These are phyloP conservation scores for Agrypnus murinus DNA, from an alignment of 2,888 invertebrate genomes.

Conservation along the genomic window DNA sequence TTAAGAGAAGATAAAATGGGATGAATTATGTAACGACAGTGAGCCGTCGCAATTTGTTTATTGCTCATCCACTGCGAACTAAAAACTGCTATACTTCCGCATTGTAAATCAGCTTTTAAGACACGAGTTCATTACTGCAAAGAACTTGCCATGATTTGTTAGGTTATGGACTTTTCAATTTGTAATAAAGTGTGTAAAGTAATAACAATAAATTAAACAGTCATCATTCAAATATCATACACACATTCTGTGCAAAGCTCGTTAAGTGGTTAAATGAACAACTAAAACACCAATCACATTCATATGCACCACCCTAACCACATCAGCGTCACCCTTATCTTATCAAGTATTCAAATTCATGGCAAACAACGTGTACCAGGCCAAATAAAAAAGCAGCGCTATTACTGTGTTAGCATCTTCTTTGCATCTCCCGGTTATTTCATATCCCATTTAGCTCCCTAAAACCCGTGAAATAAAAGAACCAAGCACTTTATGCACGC, in stretches of 20 bases:
- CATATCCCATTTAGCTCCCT: slow-evolving; percentile 65
- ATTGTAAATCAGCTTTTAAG: slow-evolving; percentile 24
- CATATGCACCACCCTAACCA: slow-evolving; percentile 41
- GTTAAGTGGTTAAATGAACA: slow-evolving; percentile 45
- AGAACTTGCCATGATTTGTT: slow-evolving; percentile 41
- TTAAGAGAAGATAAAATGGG: not conserved
- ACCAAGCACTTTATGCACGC: slow-evolving; percentile 53
- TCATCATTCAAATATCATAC: no score
- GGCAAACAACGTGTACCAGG: slow-evolving; percentile 56
- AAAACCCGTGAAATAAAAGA: slow-evolving; percentile 64
- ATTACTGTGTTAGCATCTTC: slow-evolving; percentile 60
- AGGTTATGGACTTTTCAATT: no score
- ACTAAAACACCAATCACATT: slow-evolving; percentile 46
- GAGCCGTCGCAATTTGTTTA: slow-evolving; percentile 17
- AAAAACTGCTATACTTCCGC: slow-evolving; percentile 17
- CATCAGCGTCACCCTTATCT: slow-evolving; percentile 57
- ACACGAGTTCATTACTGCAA: slow-evolving; percentile 17
- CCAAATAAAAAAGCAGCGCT: slow-evolving; percentile 59
- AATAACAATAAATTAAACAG: no score
- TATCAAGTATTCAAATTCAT: slow-evolving; percentile 62
- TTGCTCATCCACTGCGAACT: slow-evolving; percentile 4
- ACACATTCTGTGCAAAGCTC: no score
- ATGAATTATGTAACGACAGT: slow-evolving; percentile 6
- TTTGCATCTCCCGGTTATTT: slow-evolving; percentile 61
- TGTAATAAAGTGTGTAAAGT: no score